Conservation (phyloP, 2,113 vertebrate genomes). For the Meriones unguiculatus region DNA sequence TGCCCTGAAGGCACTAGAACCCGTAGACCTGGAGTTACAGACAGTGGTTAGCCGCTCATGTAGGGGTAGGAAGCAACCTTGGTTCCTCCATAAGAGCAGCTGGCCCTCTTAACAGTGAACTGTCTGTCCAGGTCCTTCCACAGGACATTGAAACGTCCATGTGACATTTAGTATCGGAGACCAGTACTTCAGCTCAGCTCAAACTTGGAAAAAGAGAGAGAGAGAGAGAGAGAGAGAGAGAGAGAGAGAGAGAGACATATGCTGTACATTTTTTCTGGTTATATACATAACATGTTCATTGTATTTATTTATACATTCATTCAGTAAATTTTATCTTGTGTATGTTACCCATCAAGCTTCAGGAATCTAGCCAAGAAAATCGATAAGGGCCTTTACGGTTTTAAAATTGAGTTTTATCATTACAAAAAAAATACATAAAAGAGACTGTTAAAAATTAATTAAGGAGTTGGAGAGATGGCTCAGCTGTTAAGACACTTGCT, state of each 20-base stretch:
- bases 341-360: background rate
- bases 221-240: too few relatives aligned
- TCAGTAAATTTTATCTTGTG: conserved; percentile 38
- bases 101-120: background rate
- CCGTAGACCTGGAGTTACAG: background rate
- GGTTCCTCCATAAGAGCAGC: background rate
- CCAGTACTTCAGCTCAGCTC: background rate
- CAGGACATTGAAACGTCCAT: background rate
- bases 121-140: background rate
- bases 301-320: background rate
- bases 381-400: background rate
- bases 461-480: background rate
- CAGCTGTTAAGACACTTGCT: background rate
- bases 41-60: background rate
- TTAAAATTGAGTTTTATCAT: conserved; percentile 17
- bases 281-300: background rate
- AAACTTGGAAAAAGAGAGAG: background rate
- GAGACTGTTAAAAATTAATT: background rate
- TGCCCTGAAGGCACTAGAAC: background rate
- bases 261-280: conserved; percentile 23
- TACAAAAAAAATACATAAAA: background rate
- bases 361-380: background rate
- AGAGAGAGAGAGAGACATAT: background rate
- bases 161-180: background rate
- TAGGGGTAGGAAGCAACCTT: background rate